A percentile compares a stretch with the other conserved stretches of the same genome.
Evolutionary conservation across 2,888 invertebrate genomes (phyloP).

Genomic region (Latheticus oryzae): DNA sequence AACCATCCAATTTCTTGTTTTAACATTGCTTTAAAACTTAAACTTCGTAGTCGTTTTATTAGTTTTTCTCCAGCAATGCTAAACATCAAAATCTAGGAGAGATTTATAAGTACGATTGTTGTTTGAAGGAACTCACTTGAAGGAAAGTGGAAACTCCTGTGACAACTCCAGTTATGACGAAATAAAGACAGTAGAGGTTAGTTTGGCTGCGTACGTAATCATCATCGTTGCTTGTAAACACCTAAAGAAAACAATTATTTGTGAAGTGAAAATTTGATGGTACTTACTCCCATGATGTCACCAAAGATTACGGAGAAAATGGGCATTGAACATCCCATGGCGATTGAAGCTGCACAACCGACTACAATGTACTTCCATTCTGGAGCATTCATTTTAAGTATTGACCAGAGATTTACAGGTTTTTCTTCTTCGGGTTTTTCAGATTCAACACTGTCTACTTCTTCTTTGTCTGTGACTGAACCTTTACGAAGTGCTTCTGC

Average conservation of each 20-base stretch:
- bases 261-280: no score
- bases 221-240: constrained; percentile 42
- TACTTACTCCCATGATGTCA: constrained; percentile 74
- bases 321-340: constrained; percentile 81
- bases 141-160: constrained; percentile 74
- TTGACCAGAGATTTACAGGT: constrained; percentile 50
- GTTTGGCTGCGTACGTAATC: constrained; percentile 71
- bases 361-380: constrained; percentile 76
- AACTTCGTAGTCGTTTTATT: constrained; percentile 77
- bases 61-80: constrained; percentile 83
- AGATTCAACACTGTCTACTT: constrained; percentile 30
- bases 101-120: neutral
- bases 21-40: constrained; percentile 75
- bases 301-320: constrained; percentile 80
- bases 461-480: constrained; percentile 13
- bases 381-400: constrained; percentile 69
- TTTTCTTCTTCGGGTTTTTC: constrained; percentile 41
- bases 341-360: constrained; percentile 72
- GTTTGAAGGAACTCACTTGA: constrained; percentile 66
- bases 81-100: constrained; percentile 68
- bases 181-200: constrained; percentile 73
- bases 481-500: constrained; percentile 42
- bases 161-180: constrained; percentile 74
- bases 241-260: constrained; percentile 7
- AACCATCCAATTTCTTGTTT: constrained; percentile 82